Conservation (phyloP, 23 tunicate species). For the Halocynthia roretzi region DNA sequence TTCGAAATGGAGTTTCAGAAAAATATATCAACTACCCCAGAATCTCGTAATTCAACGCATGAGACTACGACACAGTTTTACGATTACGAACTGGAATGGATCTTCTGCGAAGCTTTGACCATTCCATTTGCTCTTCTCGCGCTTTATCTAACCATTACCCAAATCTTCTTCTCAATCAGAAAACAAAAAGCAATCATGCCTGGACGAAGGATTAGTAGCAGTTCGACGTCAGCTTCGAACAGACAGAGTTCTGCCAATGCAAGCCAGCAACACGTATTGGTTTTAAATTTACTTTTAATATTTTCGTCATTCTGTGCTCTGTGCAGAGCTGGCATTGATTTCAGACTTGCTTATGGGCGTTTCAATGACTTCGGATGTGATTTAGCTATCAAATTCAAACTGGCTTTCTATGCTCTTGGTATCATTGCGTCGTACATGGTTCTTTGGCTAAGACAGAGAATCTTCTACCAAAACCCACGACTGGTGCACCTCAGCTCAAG, state of each 20-base stretch:
- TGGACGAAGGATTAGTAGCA: background rate
- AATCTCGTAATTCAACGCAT: too few relatives aligned
- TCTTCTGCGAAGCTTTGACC: background rate
- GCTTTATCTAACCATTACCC: background rate
- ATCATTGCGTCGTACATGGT: slow-evolving; percentile 5
- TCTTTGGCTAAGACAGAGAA: slow-evolving; percentile 15
- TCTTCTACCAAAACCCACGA: slow-evolving; percentile 20
- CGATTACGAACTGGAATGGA: slow-evolving; percentile 6
- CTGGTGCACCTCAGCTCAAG: slow-evolving; percentile 24
- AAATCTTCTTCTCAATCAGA: background rate
- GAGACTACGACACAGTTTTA: background rate
- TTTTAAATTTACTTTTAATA: slow-evolving; percentile 1
- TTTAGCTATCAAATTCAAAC: slow-evolving; percentile 16
- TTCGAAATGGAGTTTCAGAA: too few relatives aligned
- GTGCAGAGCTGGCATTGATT: slow-evolving; percentile 8
- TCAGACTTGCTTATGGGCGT: slow-evolving; percentile 6
- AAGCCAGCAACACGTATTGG: background rate
- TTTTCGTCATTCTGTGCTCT: slow-evolving; percentile 14
- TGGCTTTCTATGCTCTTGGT: background rate
- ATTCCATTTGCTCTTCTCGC: slow-evolving; percentile 1
- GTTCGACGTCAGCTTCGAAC: background rate
- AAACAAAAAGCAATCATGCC: background rate
- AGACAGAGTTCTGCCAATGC: background rate
- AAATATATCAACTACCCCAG: too few relatives aligned
- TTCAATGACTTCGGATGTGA: slow-evolving; percentile 14